Evolutionary conservation across 2,113 vertebrate species (phyloP).

Genomic region (Anser brachyrhynchus): DNA sequence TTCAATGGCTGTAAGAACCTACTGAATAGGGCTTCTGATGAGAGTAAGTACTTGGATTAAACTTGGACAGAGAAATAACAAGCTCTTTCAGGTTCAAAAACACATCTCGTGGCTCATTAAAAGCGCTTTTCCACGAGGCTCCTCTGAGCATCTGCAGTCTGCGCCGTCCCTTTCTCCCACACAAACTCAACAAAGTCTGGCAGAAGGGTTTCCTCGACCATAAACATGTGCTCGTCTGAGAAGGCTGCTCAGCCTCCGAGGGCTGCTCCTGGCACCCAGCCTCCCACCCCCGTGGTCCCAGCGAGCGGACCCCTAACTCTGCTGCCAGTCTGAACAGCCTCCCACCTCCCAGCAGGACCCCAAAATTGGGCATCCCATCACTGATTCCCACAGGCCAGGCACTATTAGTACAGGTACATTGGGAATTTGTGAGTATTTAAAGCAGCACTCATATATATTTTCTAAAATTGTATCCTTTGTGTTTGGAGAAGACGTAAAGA

Average conservation of each 20-base stretch:
- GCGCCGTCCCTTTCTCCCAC: neutral
- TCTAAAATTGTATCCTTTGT: neutral
- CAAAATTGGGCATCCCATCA: neutral
- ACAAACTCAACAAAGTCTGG: neutral
- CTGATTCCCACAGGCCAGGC: neutral
- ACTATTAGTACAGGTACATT: accelerated
- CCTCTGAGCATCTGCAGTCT: neutral
- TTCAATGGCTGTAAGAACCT: neutral
- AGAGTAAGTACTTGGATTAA: neutral
- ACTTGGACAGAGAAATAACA: neutral
- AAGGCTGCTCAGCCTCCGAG: neutral
- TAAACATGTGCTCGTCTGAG: neutral
- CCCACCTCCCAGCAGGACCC: neutral
- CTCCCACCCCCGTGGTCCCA: neutral
- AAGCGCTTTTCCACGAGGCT: neutral
- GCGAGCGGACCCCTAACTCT: neutral
- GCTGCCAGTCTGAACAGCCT: neutral
- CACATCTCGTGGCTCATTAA: neutral
- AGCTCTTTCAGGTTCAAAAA: neutral
- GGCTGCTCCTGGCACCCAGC: no score
- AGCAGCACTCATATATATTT: neutral
- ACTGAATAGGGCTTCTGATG: neutral
- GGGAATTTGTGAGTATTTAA: neutral
- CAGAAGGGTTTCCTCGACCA: neutral
- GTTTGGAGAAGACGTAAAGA: neutral